Conservation (phyloP, 2,113 vertebrate genomes). For the Asarcornis scutulata region DNA sequence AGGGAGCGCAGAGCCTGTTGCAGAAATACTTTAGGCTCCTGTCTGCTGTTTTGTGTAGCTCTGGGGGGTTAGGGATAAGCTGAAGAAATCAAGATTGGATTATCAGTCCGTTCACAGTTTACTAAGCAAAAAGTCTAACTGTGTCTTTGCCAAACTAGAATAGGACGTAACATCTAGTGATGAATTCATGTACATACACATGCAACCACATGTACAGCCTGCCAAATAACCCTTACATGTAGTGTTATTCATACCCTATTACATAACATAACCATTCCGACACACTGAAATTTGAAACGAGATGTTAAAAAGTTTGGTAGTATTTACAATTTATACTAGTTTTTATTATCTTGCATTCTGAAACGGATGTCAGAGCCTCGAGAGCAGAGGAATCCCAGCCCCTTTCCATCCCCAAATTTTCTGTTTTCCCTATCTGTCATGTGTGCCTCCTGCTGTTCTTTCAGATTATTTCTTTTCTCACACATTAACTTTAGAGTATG, state of each 20-base stretch:
- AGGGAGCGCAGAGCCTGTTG: background rate
- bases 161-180: background rate
- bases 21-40: background rate
- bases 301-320: background rate
- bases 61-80: background rate
- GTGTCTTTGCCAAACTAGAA: background rate
- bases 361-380: background rate
- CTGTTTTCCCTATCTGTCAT: background rate
- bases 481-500: background rate
- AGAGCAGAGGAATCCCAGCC: background rate
- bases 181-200: background rate
- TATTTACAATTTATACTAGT: background rate
- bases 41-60: background rate
- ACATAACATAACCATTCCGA: background rate
- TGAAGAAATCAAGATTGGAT: background rate
- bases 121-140: background rate
- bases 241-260: background rate
- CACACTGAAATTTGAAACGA: background rate
- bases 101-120: background rate
- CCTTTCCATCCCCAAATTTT: background rate
- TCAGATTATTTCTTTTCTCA: background rate
- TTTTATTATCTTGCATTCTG: background rate
- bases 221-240: background rate
- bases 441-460: background rate
- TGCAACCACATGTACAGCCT: fast-evolving